These are phyloP conservation scores for Dinocampus coccinellae DNA, from an alignment of 2,888 invertebrate species.

Conservation along the genomic window DNA sequence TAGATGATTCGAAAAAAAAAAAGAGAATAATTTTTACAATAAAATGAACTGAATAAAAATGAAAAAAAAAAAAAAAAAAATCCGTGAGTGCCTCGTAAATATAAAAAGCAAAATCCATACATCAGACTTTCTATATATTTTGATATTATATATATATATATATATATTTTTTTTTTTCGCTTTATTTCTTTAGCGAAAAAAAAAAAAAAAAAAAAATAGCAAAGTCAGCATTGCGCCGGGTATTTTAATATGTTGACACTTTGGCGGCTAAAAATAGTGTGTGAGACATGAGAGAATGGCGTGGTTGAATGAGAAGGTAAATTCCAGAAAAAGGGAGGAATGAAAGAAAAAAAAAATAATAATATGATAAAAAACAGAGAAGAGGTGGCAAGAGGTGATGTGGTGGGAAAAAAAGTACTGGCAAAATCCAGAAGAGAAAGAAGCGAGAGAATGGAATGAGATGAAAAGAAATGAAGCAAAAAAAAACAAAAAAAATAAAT, in stretches of 20 bases:
- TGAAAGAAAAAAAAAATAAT: slow-evolving; percentile 35
- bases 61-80: not conserved
- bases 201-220: slow-evolving; percentile 46
- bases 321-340: slow-evolving; percentile 34
- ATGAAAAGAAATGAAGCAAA: too few species aligned
- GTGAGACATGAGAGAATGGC: slow-evolving; percentile 26
- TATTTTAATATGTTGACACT: slow-evolving; percentile 66
- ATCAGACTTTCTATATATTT: not conserved
- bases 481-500: too few species aligned
- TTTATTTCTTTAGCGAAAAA: slow-evolving; percentile 25
- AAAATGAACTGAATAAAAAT: not conserved
- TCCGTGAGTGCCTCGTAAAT: not conserved
- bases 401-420: slow-evolving; percentile 23
- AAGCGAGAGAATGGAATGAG: slow-evolving; percentile 17
- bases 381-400: slow-evolving; percentile 29
- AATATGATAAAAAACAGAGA: too few species aligned
- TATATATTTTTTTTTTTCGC: slow-evolving; percentile 10
- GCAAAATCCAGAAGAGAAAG: slow-evolving; percentile 35
- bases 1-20: not conserved
- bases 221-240: slow-evolving; percentile 62
- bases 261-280: slow-evolving; percentile 19
- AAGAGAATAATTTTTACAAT: not conserved
- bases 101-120: not conserved
- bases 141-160: not conserved
- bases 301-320: slow-evolving; percentile 30